phyloP scores from a whole-genome alignment of 2,797 vertebrate species.

The Parotocinclus haroldoi region DNA sequence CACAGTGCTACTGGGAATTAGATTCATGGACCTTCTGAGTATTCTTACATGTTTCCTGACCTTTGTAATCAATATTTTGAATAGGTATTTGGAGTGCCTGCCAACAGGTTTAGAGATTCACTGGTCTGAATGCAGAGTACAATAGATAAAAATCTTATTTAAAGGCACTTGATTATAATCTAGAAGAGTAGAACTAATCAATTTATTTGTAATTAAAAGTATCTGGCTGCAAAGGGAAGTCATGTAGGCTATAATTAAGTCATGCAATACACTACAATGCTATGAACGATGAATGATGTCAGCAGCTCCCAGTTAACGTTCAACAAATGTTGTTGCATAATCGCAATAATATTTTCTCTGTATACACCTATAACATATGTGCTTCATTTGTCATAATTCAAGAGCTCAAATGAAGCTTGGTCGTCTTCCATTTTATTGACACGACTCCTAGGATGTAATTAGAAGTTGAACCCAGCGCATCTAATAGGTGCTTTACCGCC shows the following conservation, averaged over 20 bases:
- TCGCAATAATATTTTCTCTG: too few relatives aligned
- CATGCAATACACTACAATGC: too few relatives aligned
- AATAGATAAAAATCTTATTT: constrained; percentile 8
- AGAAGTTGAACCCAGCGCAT: constrained; percentile 30
- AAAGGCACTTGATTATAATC: background rate
- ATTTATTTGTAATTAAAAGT: constrained; percentile 19
- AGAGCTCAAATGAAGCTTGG: constrained; percentile 5
- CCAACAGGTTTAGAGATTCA: background rate
- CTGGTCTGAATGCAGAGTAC: background rate
- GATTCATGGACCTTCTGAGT: constrained; percentile 12
- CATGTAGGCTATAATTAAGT: too few relatives aligned
- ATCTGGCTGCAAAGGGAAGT: background rate
- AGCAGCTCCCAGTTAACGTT: too few relatives aligned
- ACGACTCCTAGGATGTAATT: constrained; percentile 40
- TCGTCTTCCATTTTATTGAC: constrained; percentile 32
- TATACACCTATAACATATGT: too few relatives aligned
- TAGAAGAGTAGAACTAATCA: background rate
- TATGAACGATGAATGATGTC: too few relatives aligned
- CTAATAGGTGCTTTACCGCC: constrained; percentile 33
- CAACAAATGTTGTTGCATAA: too few relatives aligned
- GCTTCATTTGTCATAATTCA: constrained; percentile 1
- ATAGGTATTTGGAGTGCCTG: background rate
- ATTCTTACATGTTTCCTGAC: constrained; percentile 19
- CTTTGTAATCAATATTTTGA: background rate
- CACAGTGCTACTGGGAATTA: background rate